Base-by-base conservation (phyloP, 1,140 invertebrate species). In the Agrypnia vestita region DNA sequence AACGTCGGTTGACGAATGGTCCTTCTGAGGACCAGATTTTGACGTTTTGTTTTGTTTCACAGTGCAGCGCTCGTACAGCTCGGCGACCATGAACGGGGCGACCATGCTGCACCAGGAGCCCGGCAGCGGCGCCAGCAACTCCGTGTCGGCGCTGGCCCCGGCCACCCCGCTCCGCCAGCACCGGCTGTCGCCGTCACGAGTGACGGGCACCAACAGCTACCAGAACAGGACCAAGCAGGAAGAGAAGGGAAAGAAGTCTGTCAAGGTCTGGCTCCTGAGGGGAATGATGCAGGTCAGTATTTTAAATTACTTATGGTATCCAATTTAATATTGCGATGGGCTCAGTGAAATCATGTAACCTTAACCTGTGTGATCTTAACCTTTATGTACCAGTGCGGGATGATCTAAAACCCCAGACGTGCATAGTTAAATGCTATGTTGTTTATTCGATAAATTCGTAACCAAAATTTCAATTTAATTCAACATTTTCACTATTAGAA, bases 191-290 rank as follows among this genome's bases (percentile, higher is more conserved):
- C 84, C 78, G 9, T 56, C 76, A 0, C 25, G 67, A 56, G 44
- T 19, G 35, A 72, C 74, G n/a, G 77, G 74, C 51, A 69, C 78
- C 55, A 64, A 67, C 21, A 73, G 74, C 13, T 75, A 47, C 67
- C 19, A 35, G 43, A 71, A 59, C 64, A 47, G 21, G 21, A 76
- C 51, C 72, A 71, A 43, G 59, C 71, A 47, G 56, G 71, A 71
- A 44, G 59, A 56, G 67, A 76, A 69, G 74, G 75, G 46, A 81
- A 85, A 53, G 81, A 84, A 59, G 77, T 79, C 85, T 4, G 86
- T 87, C 25, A 87, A 87, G 78, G 83, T 86, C 47, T 87, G 85
- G 86, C 80, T 87, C n/a, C 84, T 86, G 51, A 84, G 84, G 72
- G 85, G 85, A 73, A 85, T 86, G 82, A 86, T 87, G 77, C 84